Conservation (phyloP, 2,888 invertebrate species). For the Caenorhabditis becei region DNA sequence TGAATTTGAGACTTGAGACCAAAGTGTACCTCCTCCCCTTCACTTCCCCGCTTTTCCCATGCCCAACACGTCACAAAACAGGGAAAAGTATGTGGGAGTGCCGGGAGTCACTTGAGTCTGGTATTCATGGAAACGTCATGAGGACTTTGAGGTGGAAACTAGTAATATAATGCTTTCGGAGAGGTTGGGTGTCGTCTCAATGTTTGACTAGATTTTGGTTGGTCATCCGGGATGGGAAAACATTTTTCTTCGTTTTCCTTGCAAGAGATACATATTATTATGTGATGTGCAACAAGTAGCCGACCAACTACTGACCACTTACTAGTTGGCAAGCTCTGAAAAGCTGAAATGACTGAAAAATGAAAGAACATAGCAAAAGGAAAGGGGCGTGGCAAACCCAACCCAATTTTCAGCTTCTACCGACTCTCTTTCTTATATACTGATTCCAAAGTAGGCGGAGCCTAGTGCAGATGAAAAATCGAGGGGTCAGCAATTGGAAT, state of each 20-base stretch:
- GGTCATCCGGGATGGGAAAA: not conserved
- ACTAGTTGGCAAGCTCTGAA: not conserved
- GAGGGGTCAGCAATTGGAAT: not conserved
- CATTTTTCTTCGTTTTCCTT: not conserved
- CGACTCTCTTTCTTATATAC: not conserved
- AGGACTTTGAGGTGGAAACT: too few relatives aligned
- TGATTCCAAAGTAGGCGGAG: conserved; percentile 16
- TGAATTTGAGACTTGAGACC: not conserved
- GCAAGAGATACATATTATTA: conserved; percentile 9
- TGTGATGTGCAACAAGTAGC: not conserved
- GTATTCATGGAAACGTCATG: conserved; percentile 25
- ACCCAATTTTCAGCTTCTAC: conserved; percentile 6
- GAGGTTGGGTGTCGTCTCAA: not conserved
- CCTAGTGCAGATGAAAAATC: not conserved
- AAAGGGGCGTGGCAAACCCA: conserved; percentile 14
- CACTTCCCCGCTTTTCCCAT: conserved; percentile 5
- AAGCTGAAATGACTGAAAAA: conserved; percentile 9
- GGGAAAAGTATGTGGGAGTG: conserved; percentile 2
- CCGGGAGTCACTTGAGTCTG: not conserved
- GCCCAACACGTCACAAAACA: conserved; percentile 4
- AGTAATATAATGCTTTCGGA: conserved; percentile 18
- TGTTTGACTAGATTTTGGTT: conserved; percentile 5
- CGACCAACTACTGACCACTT: not conserved
- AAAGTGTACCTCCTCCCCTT: not conserved
- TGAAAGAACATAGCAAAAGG: conserved; percentile 1